phyloP scores from a whole-genome alignment of 2,888 invertebrate genomes.

The Andrena bicolor region DNA sequence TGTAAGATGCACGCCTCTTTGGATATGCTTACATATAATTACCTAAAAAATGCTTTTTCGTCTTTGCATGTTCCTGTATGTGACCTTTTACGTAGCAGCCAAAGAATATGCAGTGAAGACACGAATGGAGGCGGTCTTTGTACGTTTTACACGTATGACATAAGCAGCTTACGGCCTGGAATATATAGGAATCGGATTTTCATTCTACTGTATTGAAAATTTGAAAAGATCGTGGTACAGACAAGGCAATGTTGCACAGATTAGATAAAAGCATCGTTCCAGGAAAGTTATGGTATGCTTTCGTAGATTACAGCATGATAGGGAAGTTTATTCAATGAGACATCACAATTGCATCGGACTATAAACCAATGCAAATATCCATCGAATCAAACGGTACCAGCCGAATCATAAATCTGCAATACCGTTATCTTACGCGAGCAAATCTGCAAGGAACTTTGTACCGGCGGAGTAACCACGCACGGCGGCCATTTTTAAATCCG shows the following conservation, averaged over 20 bases:
- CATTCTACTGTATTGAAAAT: neutral
- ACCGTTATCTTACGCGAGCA: slow-evolving; percentile 46
- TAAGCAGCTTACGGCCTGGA: slow-evolving; percentile 91
- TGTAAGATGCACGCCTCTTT: neutral
- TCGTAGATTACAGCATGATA: neutral
- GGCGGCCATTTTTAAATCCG: slow-evolving; percentile 61
- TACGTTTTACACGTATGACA: slow-evolving; percentile 93
- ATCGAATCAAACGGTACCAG: slow-evolving; percentile 33
- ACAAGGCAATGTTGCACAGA: neutral
- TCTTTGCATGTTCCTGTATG: slow-evolving; percentile 94
- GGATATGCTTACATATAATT: slow-evolving; percentile 58
- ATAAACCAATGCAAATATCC: slow-evolving; percentile 28
- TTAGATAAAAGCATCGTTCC: slow-evolving; percentile 20
- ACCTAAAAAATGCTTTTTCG: slow-evolving; percentile 92
- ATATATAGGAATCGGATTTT: slow-evolving; percentile 29
- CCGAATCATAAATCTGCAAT: slow-evolving; percentile 48
- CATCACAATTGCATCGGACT: slow-evolving; percentile 7
- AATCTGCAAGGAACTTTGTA: slow-evolving; percentile 37
- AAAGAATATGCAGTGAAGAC: slow-evolving; percentile 96
- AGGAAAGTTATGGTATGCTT: neutral
- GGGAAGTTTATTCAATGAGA: slow-evolving; percentile 11
- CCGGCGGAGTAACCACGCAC: slow-evolving; percentile 41
- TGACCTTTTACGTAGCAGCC: slow-evolving; percentile 94
- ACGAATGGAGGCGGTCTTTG: slow-evolving; percentile 93
- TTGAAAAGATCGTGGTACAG: neutral